Base-by-base conservation (phyloP, 2,888 invertebrate species). In the Dermolepida albohirtum region DNA sequence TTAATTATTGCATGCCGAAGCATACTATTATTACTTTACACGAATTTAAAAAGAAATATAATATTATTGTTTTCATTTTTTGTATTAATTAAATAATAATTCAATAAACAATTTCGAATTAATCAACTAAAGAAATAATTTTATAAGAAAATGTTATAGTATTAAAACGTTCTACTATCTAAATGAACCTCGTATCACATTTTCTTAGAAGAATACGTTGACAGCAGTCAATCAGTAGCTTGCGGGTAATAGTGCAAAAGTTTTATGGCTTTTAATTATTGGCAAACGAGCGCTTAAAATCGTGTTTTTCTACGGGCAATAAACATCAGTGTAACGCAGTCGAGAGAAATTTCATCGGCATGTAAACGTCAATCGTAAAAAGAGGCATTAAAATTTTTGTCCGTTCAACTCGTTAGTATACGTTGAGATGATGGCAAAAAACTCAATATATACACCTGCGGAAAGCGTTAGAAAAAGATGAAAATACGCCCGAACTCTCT, bases 271-370 rank as follows among this genome's bases (percentile, higher is more conserved):
- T 62, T 62, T 47, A 62, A 62, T 62, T 62, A 62, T 47, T 29
- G 34, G 47, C 41, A 22, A 41, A 27, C 49, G 47, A 47, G 34
- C 47, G 44, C 29, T 34, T 62, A 62, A 62, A 62, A 62, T 47
- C 47, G 47, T 34, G 47, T 62, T 34, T 44, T 47, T 47, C 47
- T 34, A 47, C 6, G 8, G 47, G 47, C 10, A 62, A 62, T 62
- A 62, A 62, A 62, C 59, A 47, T 62, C 59, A 29, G 29, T 16
- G 47, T 47, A 62, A 47, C 47, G 47, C 49, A 14, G 59, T 12
- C 64, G 34, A 43, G 64, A 64, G 64, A 64, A 64, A 64, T 64
- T 64, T 64, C 64, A 52, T 64, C 44, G 52, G 52, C 59, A 59
- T 47, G 54, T 62, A 49, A 39, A 39, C 62, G 47, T 39, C 29